phyloP scores from a whole-genome alignment of 37 sponge, comb jelly and placozoan genomes.

The Halichondria panicea region DNA sequence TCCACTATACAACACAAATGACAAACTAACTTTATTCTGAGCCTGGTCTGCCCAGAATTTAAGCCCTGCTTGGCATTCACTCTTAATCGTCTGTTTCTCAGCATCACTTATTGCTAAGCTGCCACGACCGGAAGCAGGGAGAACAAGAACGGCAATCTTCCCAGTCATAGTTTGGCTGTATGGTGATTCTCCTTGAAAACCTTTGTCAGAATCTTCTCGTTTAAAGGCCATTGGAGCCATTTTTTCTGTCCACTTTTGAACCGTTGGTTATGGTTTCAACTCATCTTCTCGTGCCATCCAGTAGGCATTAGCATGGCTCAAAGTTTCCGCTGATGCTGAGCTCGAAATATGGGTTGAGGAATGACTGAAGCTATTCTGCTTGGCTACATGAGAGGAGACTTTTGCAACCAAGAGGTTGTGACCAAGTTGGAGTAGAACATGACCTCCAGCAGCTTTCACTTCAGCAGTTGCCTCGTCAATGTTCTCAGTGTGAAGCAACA shows the following conservation, averaged over 20 bases:
- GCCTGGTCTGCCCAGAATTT: not conserved
- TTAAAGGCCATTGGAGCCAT: not conserved
- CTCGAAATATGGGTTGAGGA: too few species aligned
- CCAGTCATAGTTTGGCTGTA: not conserved
- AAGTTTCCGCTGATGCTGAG: too few species aligned
- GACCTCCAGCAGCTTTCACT: too few species aligned
- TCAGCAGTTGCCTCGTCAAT: too few species aligned
- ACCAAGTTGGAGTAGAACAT: too few species aligned
- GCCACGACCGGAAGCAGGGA: not conserved
- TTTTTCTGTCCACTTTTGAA: not conserved
- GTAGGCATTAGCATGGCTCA: too few species aligned
- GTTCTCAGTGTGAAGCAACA: too few species aligned
- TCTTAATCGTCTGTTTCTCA: not conserved
- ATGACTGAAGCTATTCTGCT: too few species aligned
- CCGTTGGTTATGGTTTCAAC: not conserved
- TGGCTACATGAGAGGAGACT: too few species aligned
- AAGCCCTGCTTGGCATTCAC: not conserved
- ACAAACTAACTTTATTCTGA: not conserved
- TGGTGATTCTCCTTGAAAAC: not conserved
- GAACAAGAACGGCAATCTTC: not conserved
- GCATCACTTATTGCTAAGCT: not conserved
- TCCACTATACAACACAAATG: not conserved
- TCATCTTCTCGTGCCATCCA: too few species aligned
- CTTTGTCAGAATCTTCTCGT: not conserved
- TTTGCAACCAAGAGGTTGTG: too few species aligned